phyloP scores from a whole-genome alignment of 2,113 vertebrate species.

The Burhinus oedicnemus region DNA sequence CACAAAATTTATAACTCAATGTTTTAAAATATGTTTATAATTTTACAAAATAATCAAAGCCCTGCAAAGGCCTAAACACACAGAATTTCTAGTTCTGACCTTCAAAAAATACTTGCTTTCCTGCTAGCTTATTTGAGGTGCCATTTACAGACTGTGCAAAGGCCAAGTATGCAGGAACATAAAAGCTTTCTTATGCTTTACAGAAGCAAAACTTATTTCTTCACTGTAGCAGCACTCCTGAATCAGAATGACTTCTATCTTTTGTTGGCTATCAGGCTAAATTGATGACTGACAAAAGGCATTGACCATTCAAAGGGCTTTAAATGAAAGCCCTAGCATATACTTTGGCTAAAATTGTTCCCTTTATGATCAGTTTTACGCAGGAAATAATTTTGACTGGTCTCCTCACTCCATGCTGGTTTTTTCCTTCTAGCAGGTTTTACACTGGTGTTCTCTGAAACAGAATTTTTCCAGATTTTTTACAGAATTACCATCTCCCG shows the following conservation, averaged over 20 bases:
- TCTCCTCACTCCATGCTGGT: not conserved
- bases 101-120: not conserved
- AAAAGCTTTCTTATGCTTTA: not conserved
- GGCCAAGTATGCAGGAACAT: not conserved
- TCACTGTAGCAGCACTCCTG: not conserved
- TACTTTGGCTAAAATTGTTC: not conserved
- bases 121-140: not conserved
- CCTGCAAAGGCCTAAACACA: not conserved
- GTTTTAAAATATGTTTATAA: not conserved
- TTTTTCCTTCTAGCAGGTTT: not conserved
- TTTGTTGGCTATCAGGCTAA: not conserved
- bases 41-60: not conserved
- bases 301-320: not conserved
- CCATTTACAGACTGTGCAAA: not conserved
- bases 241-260: not conserved
- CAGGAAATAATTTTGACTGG: not conserved
- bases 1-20: not conserved
- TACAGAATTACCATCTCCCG: fast-evolving
- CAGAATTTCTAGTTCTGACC: not conserved
- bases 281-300: not conserved
- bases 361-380: not conserved
- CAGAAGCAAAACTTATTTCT: not conserved
- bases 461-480: not conserved
- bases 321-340: not conserved
- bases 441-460: not conserved